Base-by-base conservation (phyloP, 2,113 vertebrate genomes). In the Stegastes partitus region DNA sequence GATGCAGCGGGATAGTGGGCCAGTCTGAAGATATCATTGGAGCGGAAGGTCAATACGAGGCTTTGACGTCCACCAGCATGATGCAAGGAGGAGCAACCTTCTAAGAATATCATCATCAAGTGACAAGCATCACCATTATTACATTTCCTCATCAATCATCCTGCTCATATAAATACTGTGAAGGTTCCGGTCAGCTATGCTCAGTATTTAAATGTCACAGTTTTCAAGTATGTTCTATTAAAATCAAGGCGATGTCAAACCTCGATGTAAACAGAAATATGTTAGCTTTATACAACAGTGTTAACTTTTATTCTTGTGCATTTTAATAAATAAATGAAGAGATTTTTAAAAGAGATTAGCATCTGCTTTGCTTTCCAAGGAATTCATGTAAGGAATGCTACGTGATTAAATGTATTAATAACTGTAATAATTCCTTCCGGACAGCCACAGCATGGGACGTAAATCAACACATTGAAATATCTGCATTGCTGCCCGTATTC, bases 1-100 rank as follows among this genome's bases (percentile, higher is more conserved):
- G 90, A 79, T 79, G 68, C 74, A 71, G 63, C 31, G 55, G 71
- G 73, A 82, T 74, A 57, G 83, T 81, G 74, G 74, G 82, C 75
- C 84, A 81, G 77, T 61, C 75, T 31, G 51, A 77, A 84, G 59
- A 77, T 86, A 76, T 81, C 67, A 74, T 23, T 47, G 53, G 72
- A 89, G 23, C 59, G 53, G 72, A 84, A 89, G 86, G 87, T 88
- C 84, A 84, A 34, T 19, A 51, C 63, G 84, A 79, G 66, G 74
- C 79, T 75, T 83, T 90, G 81, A 89, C 77, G 72, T 71, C 75
- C 53, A 57, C 42, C 58, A 80, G 77, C 79, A 91, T 94, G 93
- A 94, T 93, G 92, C 92, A 94, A 95, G 82, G 56, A 83, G 67
- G 68, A 63, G 93, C 92, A 94, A 92, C 81, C 54, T 28, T 61